Conservation (phyloP, 2,888 invertebrate genomes). For the Glomeris marginata region DNA sequence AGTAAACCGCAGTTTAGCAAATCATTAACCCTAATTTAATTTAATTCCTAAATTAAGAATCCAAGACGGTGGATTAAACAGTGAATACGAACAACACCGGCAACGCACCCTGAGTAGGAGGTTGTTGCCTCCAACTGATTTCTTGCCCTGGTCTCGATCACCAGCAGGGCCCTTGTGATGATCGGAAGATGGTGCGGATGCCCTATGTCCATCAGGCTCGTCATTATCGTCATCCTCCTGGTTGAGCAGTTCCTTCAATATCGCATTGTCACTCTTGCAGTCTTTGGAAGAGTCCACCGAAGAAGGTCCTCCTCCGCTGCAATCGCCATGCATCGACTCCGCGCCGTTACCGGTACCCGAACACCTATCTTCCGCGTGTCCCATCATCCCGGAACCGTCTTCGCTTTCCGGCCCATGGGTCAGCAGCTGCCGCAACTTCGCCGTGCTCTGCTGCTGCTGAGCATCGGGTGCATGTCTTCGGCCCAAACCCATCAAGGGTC, state of each 20-base stretch:
- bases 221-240: slow-evolving; percentile 47
- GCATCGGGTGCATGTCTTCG: slow-evolving; percentile 9
- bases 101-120: slow-evolving; percentile 52
- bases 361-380: neutral
- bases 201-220: slow-evolving; percentile 21
- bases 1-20: neutral
- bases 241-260: slow-evolving; percentile 42
- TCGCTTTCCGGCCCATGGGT: slow-evolving; percentile 27
- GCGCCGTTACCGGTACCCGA: neutral
- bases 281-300: slow-evolving; percentile 1
- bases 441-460: slow-evolving; percentile 10
- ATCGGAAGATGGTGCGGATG: too few species aligned
- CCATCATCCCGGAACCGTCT: slow-evolving; percentile 29
- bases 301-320: slow-evolving; percentile 9
- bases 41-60: neutral
- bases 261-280: slow-evolving; percentile 18
- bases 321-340: slow-evolving; percentile 36
- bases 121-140: slow-evolving; percentile 33
- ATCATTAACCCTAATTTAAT: neutral
- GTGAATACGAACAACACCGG: too few species aligned
- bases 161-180: slow-evolving; percentile 22
- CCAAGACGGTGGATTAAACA: too few species aligned
- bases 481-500: too few species aligned
- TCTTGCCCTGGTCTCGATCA: slow-evolving; percentile 20
- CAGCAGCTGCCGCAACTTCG: slow-evolving; percentile 40